These are phyloP conservation scores for Chalcosyrphus nemorum DNA, from an alignment of 2,888 invertebrate species.

Conservation along the genomic window DNA sequence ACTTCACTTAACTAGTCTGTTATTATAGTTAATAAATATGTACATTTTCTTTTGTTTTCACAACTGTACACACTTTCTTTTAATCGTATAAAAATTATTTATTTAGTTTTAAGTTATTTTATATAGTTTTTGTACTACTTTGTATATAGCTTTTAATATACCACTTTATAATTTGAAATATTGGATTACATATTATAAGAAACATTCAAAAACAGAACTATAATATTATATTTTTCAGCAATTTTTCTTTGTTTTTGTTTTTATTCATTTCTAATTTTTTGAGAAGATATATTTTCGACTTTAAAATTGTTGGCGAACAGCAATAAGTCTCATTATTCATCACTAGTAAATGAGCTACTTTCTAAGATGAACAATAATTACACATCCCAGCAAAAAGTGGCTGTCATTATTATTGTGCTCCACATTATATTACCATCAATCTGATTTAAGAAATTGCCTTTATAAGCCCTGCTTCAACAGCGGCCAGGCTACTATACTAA, in stretches of 20 bases:
- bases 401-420: too few relatives aligned
- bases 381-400: too few relatives aligned
- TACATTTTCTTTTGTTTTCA: conserved; percentile 6
- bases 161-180: neutral
- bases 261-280: neutral
- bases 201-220: neutral
- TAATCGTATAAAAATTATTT: conserved; percentile 5
- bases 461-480: too few relatives aligned
- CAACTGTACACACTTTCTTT: conserved; percentile 10
- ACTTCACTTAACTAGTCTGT: conserved; percentile 28
- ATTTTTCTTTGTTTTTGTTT: neutral
- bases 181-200: neutral
- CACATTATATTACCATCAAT: too few relatives aligned
- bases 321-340: neutral
- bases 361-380: too few relatives aligned
- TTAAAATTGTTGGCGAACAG: too few relatives aligned
- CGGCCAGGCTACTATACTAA: too few relatives aligned
- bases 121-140: neutral
- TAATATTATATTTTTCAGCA: neutral
- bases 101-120: conserved; percentile 17
- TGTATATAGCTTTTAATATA: conserved; percentile 3
- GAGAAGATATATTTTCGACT: too few relatives aligned
- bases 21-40: conserved; percentile 2
- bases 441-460: too few relatives aligned
- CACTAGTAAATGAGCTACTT: neutral